These are phyloP conservation scores for Catharus ustulatus DNA, from an alignment of 2,797 vertebrate genomes.

Conservation along the genomic window DNA sequence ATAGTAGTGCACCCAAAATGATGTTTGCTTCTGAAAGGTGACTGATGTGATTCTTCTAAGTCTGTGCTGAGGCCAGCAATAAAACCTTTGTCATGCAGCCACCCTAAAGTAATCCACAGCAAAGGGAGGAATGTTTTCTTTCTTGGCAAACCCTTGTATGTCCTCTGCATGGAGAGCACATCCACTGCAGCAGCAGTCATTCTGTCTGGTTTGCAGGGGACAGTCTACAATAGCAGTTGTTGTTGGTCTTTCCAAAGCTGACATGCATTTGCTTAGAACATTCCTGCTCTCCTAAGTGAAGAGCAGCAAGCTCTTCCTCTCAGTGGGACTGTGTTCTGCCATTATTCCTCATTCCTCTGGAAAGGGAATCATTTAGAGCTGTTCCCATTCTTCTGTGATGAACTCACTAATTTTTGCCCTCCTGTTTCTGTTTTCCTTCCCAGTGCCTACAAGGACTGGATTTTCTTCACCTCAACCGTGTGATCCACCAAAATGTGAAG, in stretches of 20 bases:
- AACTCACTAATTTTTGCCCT: neutral
- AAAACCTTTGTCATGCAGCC: neutral
- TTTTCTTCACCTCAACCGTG: neutral
- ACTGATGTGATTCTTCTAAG: neutral
- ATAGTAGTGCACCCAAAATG: too few relatives aligned
- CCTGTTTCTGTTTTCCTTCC: neutral
- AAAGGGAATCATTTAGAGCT: neutral
- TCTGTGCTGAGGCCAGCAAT: neutral
- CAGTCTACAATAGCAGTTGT: neutral
- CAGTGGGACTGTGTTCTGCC: neutral
- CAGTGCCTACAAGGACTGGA: neutral
- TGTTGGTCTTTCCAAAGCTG: neutral
- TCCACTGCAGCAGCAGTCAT: neutral
- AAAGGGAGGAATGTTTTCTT: neutral
- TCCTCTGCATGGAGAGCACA: neutral
- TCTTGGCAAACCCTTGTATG: neutral
- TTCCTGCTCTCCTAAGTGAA: neutral
- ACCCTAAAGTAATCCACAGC: neutral
- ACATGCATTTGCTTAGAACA: neutral
- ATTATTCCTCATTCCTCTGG: neutral
- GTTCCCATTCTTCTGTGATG: neutral
- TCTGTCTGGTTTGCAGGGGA: neutral
- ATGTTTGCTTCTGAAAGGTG: neutral
- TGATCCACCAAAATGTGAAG: neutral
- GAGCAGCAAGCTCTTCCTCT: neutral